These are phyloP conservation scores for Drosophila seguyi DNA, from an alignment of 1,140 invertebrate genomes.

Conservation along the genomic window DNA sequence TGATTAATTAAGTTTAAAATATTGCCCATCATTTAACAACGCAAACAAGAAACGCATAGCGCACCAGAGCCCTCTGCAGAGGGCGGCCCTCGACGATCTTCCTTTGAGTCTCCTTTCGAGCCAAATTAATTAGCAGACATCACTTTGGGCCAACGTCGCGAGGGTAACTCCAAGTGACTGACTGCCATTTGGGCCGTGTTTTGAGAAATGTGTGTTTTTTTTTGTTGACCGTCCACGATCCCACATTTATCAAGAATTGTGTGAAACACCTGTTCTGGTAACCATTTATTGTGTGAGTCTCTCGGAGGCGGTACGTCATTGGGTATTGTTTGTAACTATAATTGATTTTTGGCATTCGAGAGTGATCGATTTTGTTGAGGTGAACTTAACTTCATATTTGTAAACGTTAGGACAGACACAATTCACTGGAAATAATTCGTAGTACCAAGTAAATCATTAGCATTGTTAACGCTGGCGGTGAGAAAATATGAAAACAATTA, in stretches of 20 bases:
- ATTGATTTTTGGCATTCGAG: constrained; percentile 44
- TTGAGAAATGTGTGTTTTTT: constrained; percentile 75
- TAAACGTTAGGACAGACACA: constrained; percentile 57
- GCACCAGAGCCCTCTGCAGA: too few relatives aligned
- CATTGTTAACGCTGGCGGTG: constrained; percentile 14
- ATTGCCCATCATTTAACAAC: constrained; percentile 76
- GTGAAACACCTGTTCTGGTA: constrained; percentile 76
- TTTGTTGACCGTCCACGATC: constrained; percentile 30
- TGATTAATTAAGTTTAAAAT: constrained; percentile 82
- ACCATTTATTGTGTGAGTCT: constrained; percentile 27
- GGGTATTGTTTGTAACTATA: constrained; percentile 38
- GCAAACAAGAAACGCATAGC: constrained; percentile 46
- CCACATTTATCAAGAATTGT: constrained; percentile 76
- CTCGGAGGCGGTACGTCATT: constrained; percentile 56
- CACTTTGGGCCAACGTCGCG: constrained; percentile 40
- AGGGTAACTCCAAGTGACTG: constrained; percentile 22
- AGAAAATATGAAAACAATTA: background rate
- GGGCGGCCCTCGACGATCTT: constrained; percentile 15
- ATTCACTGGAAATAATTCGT: constrained; percentile 24
- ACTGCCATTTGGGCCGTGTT: constrained; percentile 35
- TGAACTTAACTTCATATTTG: constrained; percentile 32
- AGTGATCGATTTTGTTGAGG: constrained; percentile 28
- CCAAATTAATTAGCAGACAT: constrained; percentile 77
- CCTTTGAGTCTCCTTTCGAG: constrained; percentile 42
- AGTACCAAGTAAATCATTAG: constrained; percentile 39